These are phyloP conservation scores for Heliconius congener DNA, from an alignment of 1,140 invertebrate genomes.

Conservation along the genomic window DNA sequence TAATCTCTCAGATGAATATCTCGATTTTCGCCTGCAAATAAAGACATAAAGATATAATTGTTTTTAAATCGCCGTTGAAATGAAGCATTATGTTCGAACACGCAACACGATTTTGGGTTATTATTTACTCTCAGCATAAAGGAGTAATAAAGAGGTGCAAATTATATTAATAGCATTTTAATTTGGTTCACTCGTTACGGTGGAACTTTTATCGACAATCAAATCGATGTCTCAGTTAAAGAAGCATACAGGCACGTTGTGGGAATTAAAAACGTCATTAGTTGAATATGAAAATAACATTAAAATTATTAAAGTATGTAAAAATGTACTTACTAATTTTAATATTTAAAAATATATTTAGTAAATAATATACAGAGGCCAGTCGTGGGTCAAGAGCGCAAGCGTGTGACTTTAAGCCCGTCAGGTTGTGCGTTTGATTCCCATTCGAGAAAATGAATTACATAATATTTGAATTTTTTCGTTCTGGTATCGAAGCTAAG, in stretches of 20 bases:
- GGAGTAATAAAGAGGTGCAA: conserved; percentile 51
- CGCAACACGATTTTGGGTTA: conserved; percentile 40
- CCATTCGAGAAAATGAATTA: too few relatives aligned
- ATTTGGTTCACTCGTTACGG: conserved; percentile 52
- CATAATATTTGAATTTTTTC: too few relatives aligned
- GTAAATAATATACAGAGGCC: too few relatives aligned
- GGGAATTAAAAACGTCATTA: conserved; percentile 34
- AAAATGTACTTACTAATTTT: neutral
- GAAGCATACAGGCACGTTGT: conserved; percentile 58
- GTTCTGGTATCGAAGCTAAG: too few relatives aligned
- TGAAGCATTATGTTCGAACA: conserved; percentile 28
- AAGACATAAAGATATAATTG: conserved; percentile 16
- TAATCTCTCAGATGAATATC: neutral
- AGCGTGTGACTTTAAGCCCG: too few relatives aligned
- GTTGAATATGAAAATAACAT: neutral
- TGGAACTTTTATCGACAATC: conserved; percentile 60
- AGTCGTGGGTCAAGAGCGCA: too few relatives aligned
- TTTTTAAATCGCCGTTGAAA: conserved; percentile 31
- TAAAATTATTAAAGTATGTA: neutral
- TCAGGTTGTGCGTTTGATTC: too few relatives aligned
- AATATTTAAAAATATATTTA: too few relatives aligned
- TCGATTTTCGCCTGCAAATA: neutral
- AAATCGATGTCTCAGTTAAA: conserved; percentile 48
- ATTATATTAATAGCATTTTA: conserved; percentile 62
- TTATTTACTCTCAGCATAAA: conserved; percentile 44